Base-by-base conservation (phyloP, 2,888 invertebrate species). In the Ichneumon xanthorius region DNA sequence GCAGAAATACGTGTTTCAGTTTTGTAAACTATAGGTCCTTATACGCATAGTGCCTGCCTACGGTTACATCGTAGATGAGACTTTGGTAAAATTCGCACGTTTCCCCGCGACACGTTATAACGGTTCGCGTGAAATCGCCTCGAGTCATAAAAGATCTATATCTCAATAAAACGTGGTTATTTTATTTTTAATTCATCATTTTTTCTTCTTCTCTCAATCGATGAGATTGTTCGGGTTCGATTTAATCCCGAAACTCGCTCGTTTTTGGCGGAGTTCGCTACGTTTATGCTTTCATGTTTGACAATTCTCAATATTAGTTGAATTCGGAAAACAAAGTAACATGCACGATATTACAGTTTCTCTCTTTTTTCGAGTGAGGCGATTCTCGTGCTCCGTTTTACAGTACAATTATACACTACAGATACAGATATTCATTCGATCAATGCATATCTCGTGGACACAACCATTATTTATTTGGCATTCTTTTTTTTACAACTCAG, bases 391-490 rank as follows among this genome's bases (percentile, higher is more conserved):
- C 67, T 68, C 40, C 48, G 45, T 26, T 63, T 63, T 63, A 61
- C 14, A 16, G n/a, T 75, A 61, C 55, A n/a, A 16, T 68, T 68
- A 16, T 48, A 67, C 40, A 79, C 73, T 82, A 82, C 61, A 76
- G 61, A 26, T 81, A 85, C 45, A 50, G 75, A 80, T 77, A 82
- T 77, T 85, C 76, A 80, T 82, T 80, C 73, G 73, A 65, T 45
- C 71, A 65, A 82, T 78, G 61, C 85, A 85, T 72, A 75, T 61
- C 75, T 67, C 78, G 70, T 80, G 77, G 72, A 73, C 82, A 80
- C 85, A 82, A 86, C 72, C 82, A 68, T 82, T 77, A 82, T 85
- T 85, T 58, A 85, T 86, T 86, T 86, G 86, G 84, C 86, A 84
- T 85, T 58, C 45, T 78, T 84, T 70, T 26, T 50, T 82, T 80